These are phyloP conservation scores for Notarius lentiginosus DNA, from an alignment of 2,113 vertebrate genomes.

Conservation along the genomic window DNA sequence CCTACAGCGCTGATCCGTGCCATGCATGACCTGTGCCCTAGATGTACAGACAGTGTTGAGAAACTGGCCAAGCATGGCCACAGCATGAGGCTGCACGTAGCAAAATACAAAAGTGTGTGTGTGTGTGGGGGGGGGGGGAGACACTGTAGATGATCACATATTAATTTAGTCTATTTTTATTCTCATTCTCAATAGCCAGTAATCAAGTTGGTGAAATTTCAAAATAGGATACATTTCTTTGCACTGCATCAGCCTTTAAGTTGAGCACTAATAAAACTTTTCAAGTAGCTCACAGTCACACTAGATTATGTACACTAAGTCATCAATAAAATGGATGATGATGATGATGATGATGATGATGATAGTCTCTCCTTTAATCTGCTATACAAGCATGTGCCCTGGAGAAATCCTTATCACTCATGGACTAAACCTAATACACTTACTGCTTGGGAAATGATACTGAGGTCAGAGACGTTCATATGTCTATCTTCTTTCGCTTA, in stretches of 20 bases:
- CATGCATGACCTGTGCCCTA: conserved; percentile 44
- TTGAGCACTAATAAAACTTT: not conserved
- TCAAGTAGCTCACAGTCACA: not conserved
- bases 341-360: not conserved
- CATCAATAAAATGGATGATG: not conserved
- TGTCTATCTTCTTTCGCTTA: not conserved
- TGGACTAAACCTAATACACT: not conserved
- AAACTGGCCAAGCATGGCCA: conserved; percentile 32
- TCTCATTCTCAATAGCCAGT: not conserved
- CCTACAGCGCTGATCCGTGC: conserved; percentile 46
- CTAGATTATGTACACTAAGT: not conserved
- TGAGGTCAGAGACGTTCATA: conserved; percentile 16
- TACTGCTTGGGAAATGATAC: not conserved
- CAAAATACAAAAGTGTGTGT: not conserved
- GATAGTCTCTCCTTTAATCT: not conserved
- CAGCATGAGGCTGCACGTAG: conserved; percentile 6
- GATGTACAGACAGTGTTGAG: conserved; percentile 56
- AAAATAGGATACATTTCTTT: not conserved
- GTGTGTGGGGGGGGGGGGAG: too few relatives aligned
- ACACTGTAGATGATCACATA: not conserved
- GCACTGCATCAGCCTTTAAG: not conserved
- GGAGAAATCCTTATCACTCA: not conserved
- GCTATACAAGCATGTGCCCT: conserved; percentile 7
- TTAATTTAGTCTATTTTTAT: not conserved
- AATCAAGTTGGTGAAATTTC: not conserved